phyloP scores from a whole-genome alignment of 1,140 invertebrate species.

The Microplitis demolitor region DNA sequence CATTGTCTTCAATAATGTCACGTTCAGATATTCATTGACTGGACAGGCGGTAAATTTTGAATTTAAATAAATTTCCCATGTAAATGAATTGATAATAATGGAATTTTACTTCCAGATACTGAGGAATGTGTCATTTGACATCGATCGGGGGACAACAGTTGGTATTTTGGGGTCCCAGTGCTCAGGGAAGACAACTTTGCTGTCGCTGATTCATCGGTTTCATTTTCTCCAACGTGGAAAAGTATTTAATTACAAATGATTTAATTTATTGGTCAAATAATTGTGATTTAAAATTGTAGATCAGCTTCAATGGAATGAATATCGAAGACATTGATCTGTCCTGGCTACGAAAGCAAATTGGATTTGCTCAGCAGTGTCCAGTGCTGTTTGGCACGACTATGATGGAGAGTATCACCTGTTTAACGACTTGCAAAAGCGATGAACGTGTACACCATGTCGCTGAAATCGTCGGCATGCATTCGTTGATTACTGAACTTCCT shows the following conservation, averaged over 20 bases:
- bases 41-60: background rate
- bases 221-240: slow-evolving; percentile 2
- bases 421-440: background rate
- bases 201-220: slow-evolving; percentile 12
- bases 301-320: slow-evolving; percentile 1
- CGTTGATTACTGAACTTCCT: background rate
- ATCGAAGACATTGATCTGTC: background rate
- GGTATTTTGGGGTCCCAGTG: background rate
- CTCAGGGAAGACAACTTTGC: slow-evolving; percentile 10
- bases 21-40: background rate
- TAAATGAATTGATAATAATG: background rate
- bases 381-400: slow-evolving; percentile 15
- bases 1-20: background rate
- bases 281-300: background rate
- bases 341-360: slow-evolving; percentile 12
- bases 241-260: background rate
- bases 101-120: background rate
- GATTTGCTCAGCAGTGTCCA: slow-evolving; percentile 19
- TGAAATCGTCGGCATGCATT: slow-evolving; percentile 11
- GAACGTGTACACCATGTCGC: background rate
- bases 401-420: slow-evolving; percentile 14
- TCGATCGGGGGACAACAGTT: background rate
- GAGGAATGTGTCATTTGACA: background rate
- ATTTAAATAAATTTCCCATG: background rate
- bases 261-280: background rate